Base-by-base conservation (phyloP, 2,113 vertebrate species). In the Rhinoderma darwinii region DNA sequence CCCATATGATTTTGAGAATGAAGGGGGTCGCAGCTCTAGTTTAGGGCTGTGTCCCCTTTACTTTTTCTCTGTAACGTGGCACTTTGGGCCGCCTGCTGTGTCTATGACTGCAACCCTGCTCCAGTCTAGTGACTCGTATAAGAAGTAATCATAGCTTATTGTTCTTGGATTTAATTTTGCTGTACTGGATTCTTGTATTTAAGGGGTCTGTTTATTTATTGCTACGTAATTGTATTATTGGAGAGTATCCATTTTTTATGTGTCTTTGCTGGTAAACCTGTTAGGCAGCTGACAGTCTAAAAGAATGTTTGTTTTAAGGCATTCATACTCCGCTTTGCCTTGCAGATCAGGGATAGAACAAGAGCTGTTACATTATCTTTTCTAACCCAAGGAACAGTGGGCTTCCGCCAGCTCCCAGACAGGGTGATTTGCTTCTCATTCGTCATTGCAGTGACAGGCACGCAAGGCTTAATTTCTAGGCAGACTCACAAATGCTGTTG, bases 401-500 rank as follows among this genome's bases (percentile, higher is more conserved):
- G 59, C 44, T 86, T 37, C 76, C 51, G 84, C 84, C 77, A 86
- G 44, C 37, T 73, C 44, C 20, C 37, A 73, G 66, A 43, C 85
- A 70, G 85, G 63, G 44, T 81, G 77, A 81, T 81, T 86, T 86
- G 85, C 56, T 86, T 82, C 85, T 82, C 85, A 73, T 81, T 79
- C 25, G 75, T 86, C 85, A 82, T 54, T 73, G 85, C 63, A 59
- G 77, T 86, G 85, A 81, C 77, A 73, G 47, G 66, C 85, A 73
- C 37, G n/a, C 39, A 86, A 86, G 44, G 77, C 85, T 82, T 78
- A 85, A 85, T 41, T n/a, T 86, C 85, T 79, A 54, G 78, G 39
- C 84, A 68, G 84, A 39, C 39, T 51, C 77, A 70, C 56, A 77
- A 82, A 86, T 86, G 75, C 59, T 73, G 76, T 32, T 72, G 59